phyloP scores from a whole-genome alignment of 2,113 vertebrate genomes.

The Daboia siamensis region DNA sequence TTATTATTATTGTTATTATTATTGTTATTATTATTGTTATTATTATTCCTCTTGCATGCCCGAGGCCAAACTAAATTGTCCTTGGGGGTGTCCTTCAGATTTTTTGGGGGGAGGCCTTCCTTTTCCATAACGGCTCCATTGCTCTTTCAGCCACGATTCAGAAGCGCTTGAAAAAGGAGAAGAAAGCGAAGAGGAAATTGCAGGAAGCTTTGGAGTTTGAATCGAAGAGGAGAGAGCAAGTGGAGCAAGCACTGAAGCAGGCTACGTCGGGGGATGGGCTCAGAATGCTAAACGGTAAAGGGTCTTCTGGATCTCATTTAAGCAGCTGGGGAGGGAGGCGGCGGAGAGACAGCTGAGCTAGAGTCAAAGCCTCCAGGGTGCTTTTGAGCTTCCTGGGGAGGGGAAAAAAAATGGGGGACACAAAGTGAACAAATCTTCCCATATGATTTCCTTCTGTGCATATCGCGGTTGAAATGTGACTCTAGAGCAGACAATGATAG shows the following conservation, averaged over 20 bases:
- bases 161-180: slow-evolving; percentile 90
- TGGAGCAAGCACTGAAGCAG: slow-evolving; percentile 84
- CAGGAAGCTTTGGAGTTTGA: slow-evolving; percentile 90
- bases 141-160: slow-evolving; percentile 81
- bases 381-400: not conserved
- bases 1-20: no score
- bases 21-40: no score
- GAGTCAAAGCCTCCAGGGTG: not conserved
- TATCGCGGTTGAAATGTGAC: slow-evolving; percentile 45
- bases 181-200: slow-evolving; percentile 90
- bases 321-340: not conserved
- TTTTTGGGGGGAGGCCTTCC: not conserved
- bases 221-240: slow-evolving; percentile 84
- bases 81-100: not conserved
- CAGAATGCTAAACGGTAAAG: slow-evolving; percentile 80
- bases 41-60: no score
- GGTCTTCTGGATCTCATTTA: slow-evolving; percentile 46
- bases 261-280: slow-evolving; percentile 76
- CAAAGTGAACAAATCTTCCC: slow-evolving; percentile 21
- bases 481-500: slow-evolving; percentile 34
- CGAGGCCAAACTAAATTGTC: not conserved
- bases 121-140: slow-evolving; percentile 7
- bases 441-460: slow-evolving; percentile 40
- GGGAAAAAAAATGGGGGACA: not conserved
- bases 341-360: not conserved